phyloP scores from a whole-genome alignment of 2,113 vertebrate genomes.

The Oxyura jamaicensis region DNA sequence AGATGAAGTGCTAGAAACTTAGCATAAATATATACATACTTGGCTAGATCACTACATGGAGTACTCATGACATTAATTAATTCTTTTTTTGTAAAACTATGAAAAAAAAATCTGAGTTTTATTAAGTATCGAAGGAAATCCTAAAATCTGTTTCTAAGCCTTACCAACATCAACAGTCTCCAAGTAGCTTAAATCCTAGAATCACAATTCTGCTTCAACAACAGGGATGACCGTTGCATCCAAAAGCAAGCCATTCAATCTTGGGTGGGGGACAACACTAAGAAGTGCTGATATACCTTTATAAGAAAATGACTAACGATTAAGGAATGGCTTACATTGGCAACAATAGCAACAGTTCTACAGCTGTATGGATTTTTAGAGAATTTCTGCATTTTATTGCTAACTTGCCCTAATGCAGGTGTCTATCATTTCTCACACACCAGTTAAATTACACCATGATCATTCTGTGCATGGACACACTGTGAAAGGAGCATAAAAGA shows the following conservation, averaged over 20 bases:
- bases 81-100: background rate
- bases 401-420: background rate
- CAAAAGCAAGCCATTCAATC: background rate
- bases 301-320: background rate
- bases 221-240: background rate
- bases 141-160: background rate
- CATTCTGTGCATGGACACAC: background rate
- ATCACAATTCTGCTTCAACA: background rate
- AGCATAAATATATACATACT: no score
- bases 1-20: background rate
- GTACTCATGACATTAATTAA: no score
- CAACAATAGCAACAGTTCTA: accelerated
- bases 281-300: background rate
- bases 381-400: background rate
- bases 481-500: background rate
- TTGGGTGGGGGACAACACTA: background rate
- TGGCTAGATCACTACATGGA: background rate
- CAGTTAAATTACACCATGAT: background rate
- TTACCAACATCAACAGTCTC: background rate
- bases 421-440: background rate
- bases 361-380: background rate
- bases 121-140: background rate
- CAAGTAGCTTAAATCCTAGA: background rate
- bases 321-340: background rate
- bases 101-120: background rate